Base-by-base conservation (phyloP, 2,113 vertebrate species). In the Antigone vipio region DNA sequence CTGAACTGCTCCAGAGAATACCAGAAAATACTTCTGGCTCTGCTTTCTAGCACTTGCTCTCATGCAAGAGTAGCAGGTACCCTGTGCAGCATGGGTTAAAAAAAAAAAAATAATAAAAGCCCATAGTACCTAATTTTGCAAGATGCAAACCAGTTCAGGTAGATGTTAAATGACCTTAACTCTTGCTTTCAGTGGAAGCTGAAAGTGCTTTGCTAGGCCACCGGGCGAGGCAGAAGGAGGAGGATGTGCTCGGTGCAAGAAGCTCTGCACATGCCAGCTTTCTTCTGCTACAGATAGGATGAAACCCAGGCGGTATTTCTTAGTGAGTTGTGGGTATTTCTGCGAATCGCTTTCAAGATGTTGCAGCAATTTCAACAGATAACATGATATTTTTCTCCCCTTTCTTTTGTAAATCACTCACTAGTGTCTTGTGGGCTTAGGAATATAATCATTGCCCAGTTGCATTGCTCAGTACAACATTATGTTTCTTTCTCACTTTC, bases 341-440 rank as follows among this genome's bases (percentile, higher is more conserved):
- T 81, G 47, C 8, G 7, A 92, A 94, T 63, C 3, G 8, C 27
- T 83, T 94, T 62, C 30, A 80, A 77, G 82, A 78, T 17, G 3
- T 92, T 88, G 68, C 85, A 92, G 83, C 47, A 91, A 71, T 95
- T 95, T 72, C 56, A 94, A 44, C 29, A 93, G 79, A 92, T 73
- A 92, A 93, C 15, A 45, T 42, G 49, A 67, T 14, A 42, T 69
- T 93, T 87, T 91, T 76, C 35, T 83, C 72, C 26, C 6, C 16
- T 30, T 72, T 80, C 68, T 73, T 95, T 92, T 82, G 82, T 75
- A 81, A 91, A 86, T 73, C 76, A 26, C 34, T 80, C 15, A 9
- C 74, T 93, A 84, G 30, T 77, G 38, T 89, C 59, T 71, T 66
- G 47, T 44, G 74, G 38, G 47, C 20, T 94, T 84, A 71, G 38